Conservation (phyloP, 2,888 invertebrate genomes). For the Petrolisthes cinctipes region DNA sequence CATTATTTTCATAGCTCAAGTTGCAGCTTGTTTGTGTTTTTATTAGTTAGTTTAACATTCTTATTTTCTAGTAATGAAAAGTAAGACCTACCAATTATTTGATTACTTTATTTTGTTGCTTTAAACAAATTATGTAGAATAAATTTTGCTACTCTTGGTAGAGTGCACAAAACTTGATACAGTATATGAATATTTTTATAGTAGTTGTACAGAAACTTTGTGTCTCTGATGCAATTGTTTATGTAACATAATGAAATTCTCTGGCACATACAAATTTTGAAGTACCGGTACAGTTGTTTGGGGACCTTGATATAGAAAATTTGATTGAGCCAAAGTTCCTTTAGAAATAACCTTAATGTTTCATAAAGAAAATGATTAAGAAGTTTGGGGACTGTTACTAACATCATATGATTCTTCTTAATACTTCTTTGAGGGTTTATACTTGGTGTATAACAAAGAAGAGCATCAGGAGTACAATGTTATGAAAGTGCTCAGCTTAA, state of each 20-base stretch:
- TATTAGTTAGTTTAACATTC: neutral
- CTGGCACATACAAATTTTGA: neutral
- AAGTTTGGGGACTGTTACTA: constrained; percentile 5
- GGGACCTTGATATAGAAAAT: neutral
- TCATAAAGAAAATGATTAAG: neutral
- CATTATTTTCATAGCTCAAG: neutral
- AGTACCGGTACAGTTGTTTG: neutral
- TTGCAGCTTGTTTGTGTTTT: neutral
- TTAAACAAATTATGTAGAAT: neutral
- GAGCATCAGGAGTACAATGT: constrained; percentile 12
- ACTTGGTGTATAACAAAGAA: neutral
- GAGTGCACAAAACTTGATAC: constrained; percentile 3
- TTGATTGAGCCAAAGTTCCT: neutral
- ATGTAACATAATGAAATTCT: neutral
- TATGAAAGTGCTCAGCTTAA: constrained; percentile 1
- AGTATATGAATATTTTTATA: neutral
- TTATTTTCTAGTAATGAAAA: constrained; percentile 11
- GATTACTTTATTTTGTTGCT: constrained; percentile 15
- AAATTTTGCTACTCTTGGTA: neutral
- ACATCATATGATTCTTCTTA: neutral
- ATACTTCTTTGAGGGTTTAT: neutral
- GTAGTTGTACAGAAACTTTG: constrained; percentile 12
- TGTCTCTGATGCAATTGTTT: neutral
- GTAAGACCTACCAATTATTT: constrained; percentile 18
- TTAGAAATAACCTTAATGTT: neutral